phyloP scores from a whole-genome alignment of 2,888 invertebrate genomes.

The Agonopterix subpropinquella region DNA sequence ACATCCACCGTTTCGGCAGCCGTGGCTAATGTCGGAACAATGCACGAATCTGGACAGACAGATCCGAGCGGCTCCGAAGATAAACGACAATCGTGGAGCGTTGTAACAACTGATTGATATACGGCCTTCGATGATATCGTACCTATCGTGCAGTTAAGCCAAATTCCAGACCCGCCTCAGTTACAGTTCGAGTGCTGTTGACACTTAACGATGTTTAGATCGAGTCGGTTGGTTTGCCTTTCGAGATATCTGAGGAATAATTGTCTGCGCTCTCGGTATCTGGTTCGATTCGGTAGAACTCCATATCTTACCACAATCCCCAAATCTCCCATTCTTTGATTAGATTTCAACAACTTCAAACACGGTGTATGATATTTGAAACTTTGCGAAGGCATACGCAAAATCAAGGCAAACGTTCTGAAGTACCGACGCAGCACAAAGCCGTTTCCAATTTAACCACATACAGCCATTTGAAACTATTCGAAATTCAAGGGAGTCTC shows the following conservation, averaged over 20 bases:
- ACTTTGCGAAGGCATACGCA: background rate
- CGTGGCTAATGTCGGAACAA: constrained; percentile 69
- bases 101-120: constrained; percentile 74
- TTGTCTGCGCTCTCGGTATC: background rate
- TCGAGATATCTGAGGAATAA: constrained; percentile 1
- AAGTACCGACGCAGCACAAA: constrained; percentile 18
- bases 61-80: constrained; percentile 66
- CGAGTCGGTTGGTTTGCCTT: constrained; percentile 23
- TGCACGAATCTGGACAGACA: constrained; percentile 71
- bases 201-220: constrained; percentile 66
- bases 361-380: too few relatives aligned
- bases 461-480: constrained; percentile 30
- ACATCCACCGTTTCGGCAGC: constrained; percentile 65
- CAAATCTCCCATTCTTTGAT: too few relatives aligned
- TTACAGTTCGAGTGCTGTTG: constrained; percentile 66
- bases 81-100: constrained; percentile 70
- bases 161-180: constrained; percentile 66
- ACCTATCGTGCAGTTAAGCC: constrained; percentile 45
- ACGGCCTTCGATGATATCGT: constrained; percentile 64
- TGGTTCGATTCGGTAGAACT: background rate
- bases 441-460: constrained; percentile 16
- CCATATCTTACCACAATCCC: background rate
- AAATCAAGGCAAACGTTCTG: too few relatives aligned
- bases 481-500: constrained; percentile 32
- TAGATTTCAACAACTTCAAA: background rate